Conservation (phyloP, 2,888 invertebrate genomes). For the Podotricha telesiphe region DNA sequence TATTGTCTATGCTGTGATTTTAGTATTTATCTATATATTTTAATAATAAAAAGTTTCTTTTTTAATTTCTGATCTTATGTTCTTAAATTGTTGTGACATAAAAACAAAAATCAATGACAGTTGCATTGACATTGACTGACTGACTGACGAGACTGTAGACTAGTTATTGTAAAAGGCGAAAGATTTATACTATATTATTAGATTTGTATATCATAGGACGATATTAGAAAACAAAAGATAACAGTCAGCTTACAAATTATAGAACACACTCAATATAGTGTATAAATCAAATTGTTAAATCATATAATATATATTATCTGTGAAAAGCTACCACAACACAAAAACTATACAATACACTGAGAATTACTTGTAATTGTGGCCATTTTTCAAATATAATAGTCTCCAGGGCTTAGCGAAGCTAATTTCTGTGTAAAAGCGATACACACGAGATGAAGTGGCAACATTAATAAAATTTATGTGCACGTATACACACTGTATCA, state of each 20-base stretch:
- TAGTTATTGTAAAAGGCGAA: no score
- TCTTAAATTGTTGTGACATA: no score
- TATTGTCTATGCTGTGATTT: neutral
- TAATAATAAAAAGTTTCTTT: no score
- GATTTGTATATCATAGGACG: no score
- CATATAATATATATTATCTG: slow-evolving; percentile 7
- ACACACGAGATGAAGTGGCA: slow-evolving; percentile 59
- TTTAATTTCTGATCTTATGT: no score
- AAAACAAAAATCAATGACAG: no score
- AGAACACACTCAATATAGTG: neutral
- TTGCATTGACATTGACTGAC: no score
- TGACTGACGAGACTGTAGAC: no score
- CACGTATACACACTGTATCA: slow-evolving; percentile 52
- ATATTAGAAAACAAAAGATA: no score
- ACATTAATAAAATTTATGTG: slow-evolving; percentile 68
- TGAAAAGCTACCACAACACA: neutral
- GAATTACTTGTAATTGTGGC: slow-evolving; percentile 40
- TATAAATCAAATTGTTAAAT: neutral
- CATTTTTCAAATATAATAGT: slow-evolving; percentile 65
- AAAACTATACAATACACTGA: slow-evolving; percentile 15
- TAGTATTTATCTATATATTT: no score
- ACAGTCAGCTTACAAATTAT: no score
- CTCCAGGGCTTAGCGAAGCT: slow-evolving; percentile 49
- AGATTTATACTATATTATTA: no score
- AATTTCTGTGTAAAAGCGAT: slow-evolving; percentile 68